Evolutionary conservation across 2,113 vertebrate genomes (phyloP), one percentile per base, ranked within the genome.

Genomic region (Dissostichus mawsoni): DNA sequence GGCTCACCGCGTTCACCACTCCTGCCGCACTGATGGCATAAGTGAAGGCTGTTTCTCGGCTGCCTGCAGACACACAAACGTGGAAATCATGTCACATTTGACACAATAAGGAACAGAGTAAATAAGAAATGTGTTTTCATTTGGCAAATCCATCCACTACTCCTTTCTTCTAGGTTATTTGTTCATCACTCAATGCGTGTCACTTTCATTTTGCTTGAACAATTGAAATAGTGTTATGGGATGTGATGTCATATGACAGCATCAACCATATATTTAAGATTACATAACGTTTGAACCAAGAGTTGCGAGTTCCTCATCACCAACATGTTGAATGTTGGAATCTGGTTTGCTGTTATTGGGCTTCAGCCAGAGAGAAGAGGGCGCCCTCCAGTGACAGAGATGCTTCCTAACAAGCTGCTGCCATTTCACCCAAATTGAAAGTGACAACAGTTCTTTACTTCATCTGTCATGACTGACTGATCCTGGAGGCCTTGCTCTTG

Each of bases 1-100:
- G 96, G 93, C 98, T 99, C 93, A 99, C 97, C 57, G 98, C 97
- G 0, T 99, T 99, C 63, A 99, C 98, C 83, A 99, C 98, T 8
- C 98, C 98, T 0, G 98, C 98, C 0, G 97, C 97, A 0, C 98
- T 98, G 94, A 99, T 97, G 0, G 98, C 96, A 0, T 99, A 99
- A 0, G 97, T 99, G 94, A 99, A 99, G 0, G 98, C 98, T 0
- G 98, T 99, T 93, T 99, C 98, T 68, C 98, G 94, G 91, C 98
- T 99, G 85, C 97, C 98, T 99, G 95, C 20, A 10, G 69, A 89
- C 23, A 81, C 58, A 76, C 23, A 87, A 53, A 79, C 33, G 65
- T 3, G 10, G 52, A 52, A n/a, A 18, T 29, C 45, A 66, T 11
- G 51, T 81, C 45, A 81, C 12, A 11, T 75, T 71, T 52, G 41